Percentiles rank a stretch among this genome's conserved stretches.
Evolutionary conservation across 2,888 invertebrate genomes (phyloP).

Genomic region (Metalampra italica): DNA sequence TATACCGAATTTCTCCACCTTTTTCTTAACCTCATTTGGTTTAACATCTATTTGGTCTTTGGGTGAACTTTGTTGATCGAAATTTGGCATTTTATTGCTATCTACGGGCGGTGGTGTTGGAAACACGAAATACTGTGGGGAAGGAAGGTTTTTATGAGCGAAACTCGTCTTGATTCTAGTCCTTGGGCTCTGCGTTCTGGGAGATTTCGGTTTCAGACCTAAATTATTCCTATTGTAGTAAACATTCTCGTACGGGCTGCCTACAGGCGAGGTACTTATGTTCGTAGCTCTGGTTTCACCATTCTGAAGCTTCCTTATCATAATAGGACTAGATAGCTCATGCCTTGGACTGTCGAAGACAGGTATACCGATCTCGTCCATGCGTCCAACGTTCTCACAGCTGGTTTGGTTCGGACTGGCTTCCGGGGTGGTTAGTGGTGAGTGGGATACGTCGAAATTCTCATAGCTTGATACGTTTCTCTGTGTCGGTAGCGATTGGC

Average conservation of each 20-base stretch:
- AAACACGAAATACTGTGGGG: constrained; percentile 72
- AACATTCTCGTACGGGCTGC: constrained; percentile 82
- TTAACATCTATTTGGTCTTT: not conserved
- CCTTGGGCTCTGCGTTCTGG: constrained; percentile 76
- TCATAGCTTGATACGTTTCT: constrained; percentile 75
- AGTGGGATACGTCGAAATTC: constrained; percentile 64
- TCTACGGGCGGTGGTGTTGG: constrained; percentile 63
- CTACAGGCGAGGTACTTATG: constrained; percentile 37
- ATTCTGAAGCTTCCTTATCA: constrained; percentile 55
- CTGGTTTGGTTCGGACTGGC: constrained; percentile 45
- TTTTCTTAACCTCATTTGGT: constrained; percentile 7
- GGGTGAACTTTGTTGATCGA: constrained; percentile 17
- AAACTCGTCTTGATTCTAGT: constrained; percentile 80
- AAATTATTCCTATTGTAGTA: constrained; percentile 56
- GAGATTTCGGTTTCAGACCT: constrained; percentile 64
- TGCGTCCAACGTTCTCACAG: constrained; percentile 58
- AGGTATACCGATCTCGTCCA: constrained; percentile 72
- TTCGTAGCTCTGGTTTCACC: constrained; percentile 26
- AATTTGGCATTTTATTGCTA: constrained; percentile 42
- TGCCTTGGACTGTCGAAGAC: constrained; percentile 49
- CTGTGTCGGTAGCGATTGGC: constrained; percentile 52
- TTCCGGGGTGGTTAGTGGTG: constrained; percentile 45
- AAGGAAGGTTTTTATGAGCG: constrained; percentile 68
- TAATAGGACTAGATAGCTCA: constrained; percentile 63
- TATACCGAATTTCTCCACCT: constrained; percentile 47